These are phyloP conservation scores for Sebastes alutus DNA, from an alignment of 2,797 vertebrate species.

Conservation along the genomic window DNA sequence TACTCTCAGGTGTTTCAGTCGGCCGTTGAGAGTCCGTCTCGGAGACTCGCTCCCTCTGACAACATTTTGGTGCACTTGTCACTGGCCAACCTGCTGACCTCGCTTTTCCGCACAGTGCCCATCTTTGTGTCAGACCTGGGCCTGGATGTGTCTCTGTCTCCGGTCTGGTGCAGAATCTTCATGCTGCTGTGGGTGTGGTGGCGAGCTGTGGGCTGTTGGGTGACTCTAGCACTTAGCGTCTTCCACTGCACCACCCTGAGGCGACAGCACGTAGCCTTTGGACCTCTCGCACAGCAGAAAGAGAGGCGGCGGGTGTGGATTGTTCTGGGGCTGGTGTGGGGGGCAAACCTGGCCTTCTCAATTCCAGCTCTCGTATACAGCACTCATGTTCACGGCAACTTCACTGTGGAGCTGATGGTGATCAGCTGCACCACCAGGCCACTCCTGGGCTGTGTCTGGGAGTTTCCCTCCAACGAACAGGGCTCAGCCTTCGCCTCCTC, in stretches of 20 bases:
- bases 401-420: constrained; percentile 83
- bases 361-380: constrained; percentile 82
- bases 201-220: constrained; percentile 85
- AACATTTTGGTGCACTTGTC: constrained; percentile 84
- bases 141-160: constrained; percentile 75
- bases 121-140: constrained; percentile 85
- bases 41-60: constrained; percentile 78
- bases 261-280: constrained; percentile 70
- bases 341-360: constrained; percentile 78
- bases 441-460: constrained; percentile 85
- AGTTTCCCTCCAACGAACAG: constrained; percentile 76
- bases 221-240: constrained; percentile 81
- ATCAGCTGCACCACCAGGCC: constrained; percentile 85
- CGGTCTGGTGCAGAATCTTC: constrained; percentile 82
- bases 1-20: constrained; percentile 77
- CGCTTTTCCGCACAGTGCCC: constrained; percentile 83
- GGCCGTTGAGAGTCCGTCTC: constrained; percentile 61
- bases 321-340: constrained; percentile 77
- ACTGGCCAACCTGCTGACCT: constrained; percentile 83
- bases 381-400: constrained; percentile 73
- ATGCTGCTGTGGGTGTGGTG: constrained; percentile 89
- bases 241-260: constrained; percentile 84
- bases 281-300: constrained; percentile 61
- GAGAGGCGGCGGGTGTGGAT: constrained; percentile 74
- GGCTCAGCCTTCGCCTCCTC: constrained; percentile 79